These are phyloP conservation scores for Temnothorax unifasciatus DNA, from an alignment of 2,888 invertebrate species.

Conservation along the genomic window DNA sequence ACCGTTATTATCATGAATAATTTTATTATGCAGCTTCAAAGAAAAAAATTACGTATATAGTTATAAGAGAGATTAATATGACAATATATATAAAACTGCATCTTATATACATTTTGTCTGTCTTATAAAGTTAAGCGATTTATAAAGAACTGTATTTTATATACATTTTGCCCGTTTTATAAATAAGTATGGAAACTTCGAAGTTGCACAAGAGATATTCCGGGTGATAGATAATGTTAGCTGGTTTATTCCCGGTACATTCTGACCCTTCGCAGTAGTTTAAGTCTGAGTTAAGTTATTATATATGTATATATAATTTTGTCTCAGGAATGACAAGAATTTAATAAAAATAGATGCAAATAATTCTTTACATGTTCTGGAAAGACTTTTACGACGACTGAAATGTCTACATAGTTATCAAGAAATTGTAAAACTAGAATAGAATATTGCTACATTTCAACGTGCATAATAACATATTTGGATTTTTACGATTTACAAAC, in stretches of 20 bases:
- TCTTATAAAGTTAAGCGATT: neutral
- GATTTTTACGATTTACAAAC: too few species aligned
- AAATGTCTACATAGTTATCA: too few species aligned
- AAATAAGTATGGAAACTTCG: neutral
- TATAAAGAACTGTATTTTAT: constrained; percentile 16
- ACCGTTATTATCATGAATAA: constrained; percentile 4
- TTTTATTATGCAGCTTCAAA: constrained; percentile 28
- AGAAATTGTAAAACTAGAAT: too few species aligned
- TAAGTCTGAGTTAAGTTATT: neutral
- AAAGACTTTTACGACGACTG: too few species aligned
- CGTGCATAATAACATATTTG: too few species aligned
- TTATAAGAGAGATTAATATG: neutral
- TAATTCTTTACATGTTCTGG: too few species aligned
- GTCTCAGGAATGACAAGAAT: too few species aligned
- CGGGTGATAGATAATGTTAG: neutral
- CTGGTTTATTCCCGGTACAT: neutral
- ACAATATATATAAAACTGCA: neutral
- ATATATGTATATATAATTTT: too few species aligned
- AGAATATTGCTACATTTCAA: too few species aligned
- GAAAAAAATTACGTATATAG: neutral
- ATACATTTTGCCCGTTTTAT: constrained; percentile 15
- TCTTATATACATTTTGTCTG: constrained; percentile 7
- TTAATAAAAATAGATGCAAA: too few species aligned
- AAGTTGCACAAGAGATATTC: constrained; percentile 37
- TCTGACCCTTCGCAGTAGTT: neutral